phyloP scores from a whole-genome alignment of 2,797 vertebrate genomes.

The Sebastes cheni region DNA sequence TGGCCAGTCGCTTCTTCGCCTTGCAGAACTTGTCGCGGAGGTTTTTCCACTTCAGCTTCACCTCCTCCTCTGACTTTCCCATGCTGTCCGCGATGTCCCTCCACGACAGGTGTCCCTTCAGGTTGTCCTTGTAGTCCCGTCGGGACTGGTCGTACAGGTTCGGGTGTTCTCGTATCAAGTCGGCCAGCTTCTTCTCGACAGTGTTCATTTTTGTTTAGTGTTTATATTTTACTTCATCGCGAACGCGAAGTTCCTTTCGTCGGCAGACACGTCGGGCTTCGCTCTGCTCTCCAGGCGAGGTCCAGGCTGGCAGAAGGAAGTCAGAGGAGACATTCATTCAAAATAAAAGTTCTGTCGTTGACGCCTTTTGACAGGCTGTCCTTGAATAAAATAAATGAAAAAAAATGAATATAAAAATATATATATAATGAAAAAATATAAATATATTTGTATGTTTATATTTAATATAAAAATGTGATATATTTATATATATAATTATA shows the following conservation, averaged over 20 bases:
- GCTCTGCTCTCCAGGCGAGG: neutral
- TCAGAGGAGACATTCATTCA: neutral
- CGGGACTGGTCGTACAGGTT: conserved; percentile 61
- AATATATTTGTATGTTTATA: too few relatives aligned
- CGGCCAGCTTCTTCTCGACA: conserved; percentile 56
- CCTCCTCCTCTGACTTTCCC: conserved; percentile 58
- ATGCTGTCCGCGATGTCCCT: conserved; percentile 52
- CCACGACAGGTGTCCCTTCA: conserved; percentile 57
- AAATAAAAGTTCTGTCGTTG: conserved; percentile 44
- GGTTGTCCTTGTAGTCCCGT: conserved; percentile 62
- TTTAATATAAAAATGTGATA: too few relatives aligned
- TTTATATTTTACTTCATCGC: conserved; percentile 8
- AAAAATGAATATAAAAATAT: too few relatives aligned
- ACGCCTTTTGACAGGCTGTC: neutral
- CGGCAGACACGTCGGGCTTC: neutral
- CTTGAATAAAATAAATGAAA: neutral
- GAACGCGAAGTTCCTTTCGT: conserved; percentile 67
- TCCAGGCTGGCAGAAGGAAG: conserved; percentile 32
- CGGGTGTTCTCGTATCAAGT: conserved; percentile 55
- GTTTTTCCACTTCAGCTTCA: conserved; percentile 68
- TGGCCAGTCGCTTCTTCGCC: conserved; percentile 68
- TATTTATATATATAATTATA: too few relatives aligned
- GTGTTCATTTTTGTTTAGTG: conserved; percentile 46
- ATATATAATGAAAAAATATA: too few relatives aligned
- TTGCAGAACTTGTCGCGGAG: conserved; percentile 73